Base-by-base conservation (phyloP, 2,113 vertebrate genomes). In the Lota lota region DNA sequence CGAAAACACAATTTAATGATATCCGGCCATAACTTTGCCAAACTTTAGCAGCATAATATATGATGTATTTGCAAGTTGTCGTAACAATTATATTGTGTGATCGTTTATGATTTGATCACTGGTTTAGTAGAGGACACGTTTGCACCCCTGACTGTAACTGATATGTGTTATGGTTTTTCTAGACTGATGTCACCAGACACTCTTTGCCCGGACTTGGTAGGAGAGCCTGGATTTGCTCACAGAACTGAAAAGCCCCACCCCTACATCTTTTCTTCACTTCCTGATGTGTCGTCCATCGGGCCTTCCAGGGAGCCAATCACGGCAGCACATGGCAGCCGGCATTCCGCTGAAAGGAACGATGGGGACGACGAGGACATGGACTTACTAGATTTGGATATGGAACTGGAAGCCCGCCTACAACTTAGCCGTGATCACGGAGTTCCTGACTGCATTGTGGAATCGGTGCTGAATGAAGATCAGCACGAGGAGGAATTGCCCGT, bases 261-360 rank as follows among this genome's bases (percentile, higher is more conserved):
- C 40, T 79, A 84, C 22, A 78, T 82, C 8, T 88, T 76, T 50
- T 87, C 88, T 33, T 90, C 88, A 20, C 84, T 92, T n/a, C 91
- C 91, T 2, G 91, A 92, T 10, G 88, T 93, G 61, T 93, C 91
- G 0, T 85, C 88, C 3, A 72, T 88, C 5, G 69, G 74, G 33
- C 58, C 1, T 18, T 71, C 70, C 11, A 36, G 21, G 51, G 82
- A 71, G 6, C 51, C 53, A 21, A 69, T 12, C 64, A 58, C 57
- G 18, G 28, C 66, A 5, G 77, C 69, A 68, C 71, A 82, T 0
- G 15, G 40, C n/a, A 8, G n/a, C 69, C 63, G 71, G 47, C 54
- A 72, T 61, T 87, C 80, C 61, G 76, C 68, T 0, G 85, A 88
- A 59, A 5, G 5, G 76, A 64, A 76, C 15, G 14, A 5, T 1